Conservation (phyloP, 2,113 vertebrate genomes). For the Capreolus pygargus region DNA sequence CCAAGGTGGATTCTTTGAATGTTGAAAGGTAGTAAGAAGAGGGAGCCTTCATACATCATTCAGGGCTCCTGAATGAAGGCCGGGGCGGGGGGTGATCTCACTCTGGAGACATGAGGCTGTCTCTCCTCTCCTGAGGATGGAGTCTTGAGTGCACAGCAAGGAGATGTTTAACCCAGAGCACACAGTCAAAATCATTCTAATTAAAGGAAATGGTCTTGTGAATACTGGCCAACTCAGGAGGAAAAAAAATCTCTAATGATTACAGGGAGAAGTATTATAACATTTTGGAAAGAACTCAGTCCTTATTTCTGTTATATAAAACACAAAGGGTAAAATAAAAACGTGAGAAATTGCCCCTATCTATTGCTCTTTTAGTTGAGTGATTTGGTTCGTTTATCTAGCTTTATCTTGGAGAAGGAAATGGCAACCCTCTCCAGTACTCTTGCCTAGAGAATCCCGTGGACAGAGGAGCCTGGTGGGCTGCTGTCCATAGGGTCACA, state of each 20-base stretch:
- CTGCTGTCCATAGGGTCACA: too few species aligned
- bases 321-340: background rate
- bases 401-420: background rate
- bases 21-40: background rate
- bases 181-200: background rate
- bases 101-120: background rate
- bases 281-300: background rate
- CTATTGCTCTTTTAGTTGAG: background rate
- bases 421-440: too few species aligned
- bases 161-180: background rate
- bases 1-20: background rate
- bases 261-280: background rate
- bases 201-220: background rate
- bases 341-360: background rate
- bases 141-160: background rate
- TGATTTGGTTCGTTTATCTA: background rate
- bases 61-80: background rate
- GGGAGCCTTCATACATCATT: rapidly evolving
- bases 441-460: too few species aligned
- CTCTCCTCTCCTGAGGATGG: background rate
- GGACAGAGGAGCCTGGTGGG: too few species aligned
- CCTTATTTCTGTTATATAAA: background rate
- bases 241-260: background rate
- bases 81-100: background rate
- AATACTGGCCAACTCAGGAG: background rate